A percentile compares a stretch with the other conserved stretches of the same genome.
phyloP scores from a whole-genome alignment of 2,113 vertebrate genomes.

The Sitta europaea region DNA sequence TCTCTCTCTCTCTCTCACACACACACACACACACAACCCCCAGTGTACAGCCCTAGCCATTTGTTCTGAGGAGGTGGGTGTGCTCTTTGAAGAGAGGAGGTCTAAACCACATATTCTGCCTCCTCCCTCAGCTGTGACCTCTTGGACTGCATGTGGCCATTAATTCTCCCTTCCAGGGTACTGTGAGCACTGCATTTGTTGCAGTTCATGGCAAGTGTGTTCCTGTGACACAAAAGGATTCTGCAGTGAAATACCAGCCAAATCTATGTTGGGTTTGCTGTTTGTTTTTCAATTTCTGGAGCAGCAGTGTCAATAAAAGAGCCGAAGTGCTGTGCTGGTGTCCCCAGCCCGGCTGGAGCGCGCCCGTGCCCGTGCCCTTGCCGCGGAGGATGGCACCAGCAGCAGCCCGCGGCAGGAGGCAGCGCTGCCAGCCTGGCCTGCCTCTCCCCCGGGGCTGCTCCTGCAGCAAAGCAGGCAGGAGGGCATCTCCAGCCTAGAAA shows the following conservation, averaged over 20 bases:
- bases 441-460: neutral
- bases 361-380: fast-evolving
- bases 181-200: neutral
- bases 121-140: neutral
- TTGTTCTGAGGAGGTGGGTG: neutral
- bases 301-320: neutral
- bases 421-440: neutral
- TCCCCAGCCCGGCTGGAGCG: neutral
- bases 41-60: neutral
- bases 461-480: neutral
- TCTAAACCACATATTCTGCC: fast-evolving
- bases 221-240: neutral
- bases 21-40: no score
- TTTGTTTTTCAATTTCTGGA: neutral
- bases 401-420: neutral
- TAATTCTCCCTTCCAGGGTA: neutral
- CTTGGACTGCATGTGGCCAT: neutral
- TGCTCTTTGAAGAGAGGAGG: neutral
- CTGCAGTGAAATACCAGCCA: neutral
- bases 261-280: neutral
- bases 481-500: neutral
- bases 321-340: neutral
- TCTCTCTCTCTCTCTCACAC: no score
- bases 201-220: neutral
- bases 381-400: neutral